Base-by-base conservation (phyloP, 2,888 invertebrate species). In the Bombylius major region DNA sequence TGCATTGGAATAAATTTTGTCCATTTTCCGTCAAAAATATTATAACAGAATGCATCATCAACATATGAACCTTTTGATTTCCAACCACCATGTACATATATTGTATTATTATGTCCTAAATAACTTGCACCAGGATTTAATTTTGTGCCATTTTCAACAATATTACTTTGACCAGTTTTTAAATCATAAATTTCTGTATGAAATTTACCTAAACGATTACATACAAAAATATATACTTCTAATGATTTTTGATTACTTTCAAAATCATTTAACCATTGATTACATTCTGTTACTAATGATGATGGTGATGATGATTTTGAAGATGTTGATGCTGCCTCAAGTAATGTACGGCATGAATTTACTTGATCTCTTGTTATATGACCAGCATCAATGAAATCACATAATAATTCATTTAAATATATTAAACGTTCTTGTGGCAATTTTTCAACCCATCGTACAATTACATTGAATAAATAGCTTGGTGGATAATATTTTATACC, bases 21-120 rank as follows among this genome's bases (percentile, higher is more conserved):
- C 63, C 63, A 63, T 4, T 47, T 39, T 33, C 58, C 47, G 13
- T 59, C 58, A 45, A 55, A 57, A 13, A 57, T 59, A 55, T 60
- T 55, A 12, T 50, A 58, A 14, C 55, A 53, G 39, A 32, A 61
- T 8, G 62, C 42, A 12, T 49, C 47, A 5, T 50, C 5, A 3
- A 56, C 53, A 9, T 55, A 45, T 12, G 45, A 45, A 11, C 49
- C 54, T 33, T 54, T 53, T 7, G 9, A 36, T n/a, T 51, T 51
- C 61, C 61, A 61, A 9, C 62, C 62, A 31, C 62, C 62, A 31
- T 57, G 53, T 47, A 57, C 56, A 23, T 58, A 62, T 31, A 59
- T 46, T 4, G 58, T 56, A 49, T 56, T 58, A n/a, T 61, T 61
- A 47, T 57, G 50, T 14, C 56, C 58, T 1, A 54, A 44, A 46